Evolutionary conservation across 1,140 invertebrate genomes (phyloP).

Genomic region (Drosophila grimshawi): DNA sequence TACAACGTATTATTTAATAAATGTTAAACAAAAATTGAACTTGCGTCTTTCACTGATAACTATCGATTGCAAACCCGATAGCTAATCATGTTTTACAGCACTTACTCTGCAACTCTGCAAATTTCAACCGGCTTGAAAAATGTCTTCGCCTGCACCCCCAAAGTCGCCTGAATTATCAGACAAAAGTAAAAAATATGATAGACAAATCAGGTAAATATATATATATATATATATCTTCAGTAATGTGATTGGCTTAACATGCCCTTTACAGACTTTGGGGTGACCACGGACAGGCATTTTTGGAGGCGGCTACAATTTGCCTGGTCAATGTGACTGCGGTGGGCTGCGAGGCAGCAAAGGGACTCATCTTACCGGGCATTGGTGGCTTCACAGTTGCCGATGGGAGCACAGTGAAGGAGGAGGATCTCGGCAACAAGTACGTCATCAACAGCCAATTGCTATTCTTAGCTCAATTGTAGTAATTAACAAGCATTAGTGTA

Average conservation of each 20-base stretch:
- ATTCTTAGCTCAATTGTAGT: not conserved
- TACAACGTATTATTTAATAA: slow-evolving; percentile 72
- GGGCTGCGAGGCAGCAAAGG: slow-evolving; percentile 98
- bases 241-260: not conserved
- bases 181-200: slow-evolving; percentile 86
- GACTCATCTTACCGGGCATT: slow-evolving; percentile 96
- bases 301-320: slow-evolving; percentile 96
- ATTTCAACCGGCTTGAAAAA: slow-evolving; percentile 65
- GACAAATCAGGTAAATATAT: slow-evolving; percentile 76
- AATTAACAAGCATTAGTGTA: slow-evolving; percentile 70
- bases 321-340: slow-evolving; percentile 97
- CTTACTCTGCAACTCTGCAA: slow-evolving; percentile 38
- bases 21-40: slow-evolving; percentile 49
- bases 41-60: slow-evolving; percentile 13
- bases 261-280: slow-evolving; percentile 92
- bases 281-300: slow-evolving; percentile 95
- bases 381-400: slow-evolving; percentile 99
- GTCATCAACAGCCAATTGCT: slow-evolving; percentile 30
- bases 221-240: not conserved
- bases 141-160: slow-evolving; percentile 79
- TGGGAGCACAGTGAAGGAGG: slow-evolving; percentile 92
- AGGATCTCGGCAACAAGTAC: slow-evolving; percentile 97
- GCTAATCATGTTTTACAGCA: slow-evolving; percentile 41
- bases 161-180: slow-evolving; percentile 84
- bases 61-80: not conserved